These are phyloP conservation scores for Dynastes maya DNA, from an alignment of 2,888 invertebrate genomes.

Conservation along the genomic window DNA sequence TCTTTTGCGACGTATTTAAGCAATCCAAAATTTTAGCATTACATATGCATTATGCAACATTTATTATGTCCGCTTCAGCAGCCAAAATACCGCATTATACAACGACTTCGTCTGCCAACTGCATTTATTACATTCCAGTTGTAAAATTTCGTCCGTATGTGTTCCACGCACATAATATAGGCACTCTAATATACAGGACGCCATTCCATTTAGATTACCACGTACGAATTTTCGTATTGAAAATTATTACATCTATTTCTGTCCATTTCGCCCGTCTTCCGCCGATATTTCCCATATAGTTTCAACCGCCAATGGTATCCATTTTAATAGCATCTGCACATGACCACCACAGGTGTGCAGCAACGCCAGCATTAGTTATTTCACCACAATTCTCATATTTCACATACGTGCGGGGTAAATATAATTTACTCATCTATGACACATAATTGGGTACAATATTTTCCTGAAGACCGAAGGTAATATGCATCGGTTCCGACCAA, in stretches of 20 bases:
- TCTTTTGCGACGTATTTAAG: no score
- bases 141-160: no score
- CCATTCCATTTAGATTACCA: slow-evolving; percentile 38
- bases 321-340: slow-evolving; percentile 12
- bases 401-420: slow-evolving; percentile 13
- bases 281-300: background rate
- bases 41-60: no score
- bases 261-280: background rate
- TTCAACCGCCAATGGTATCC: slow-evolving; percentile 5
- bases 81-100: no score
- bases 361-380: background rate
- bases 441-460: slow-evolving; percentile 15
- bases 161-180: no score
- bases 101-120: no score
- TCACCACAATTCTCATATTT: slow-evolving; percentile 1
- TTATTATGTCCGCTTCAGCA: no score
- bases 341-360: slow-evolving; percentile 7
- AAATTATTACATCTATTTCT: slow-evolving; percentile 21
- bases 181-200: background rate
- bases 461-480: background rate
- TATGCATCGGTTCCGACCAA: background rate
- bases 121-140: no score
- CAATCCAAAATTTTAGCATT: no score
- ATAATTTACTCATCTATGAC: slow-evolving; percentile 9
- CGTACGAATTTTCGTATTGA: slow-evolving; percentile 7